Conservation (phyloP, 2,797 vertebrate genomes). For the Antennarius maculatus region DNA sequence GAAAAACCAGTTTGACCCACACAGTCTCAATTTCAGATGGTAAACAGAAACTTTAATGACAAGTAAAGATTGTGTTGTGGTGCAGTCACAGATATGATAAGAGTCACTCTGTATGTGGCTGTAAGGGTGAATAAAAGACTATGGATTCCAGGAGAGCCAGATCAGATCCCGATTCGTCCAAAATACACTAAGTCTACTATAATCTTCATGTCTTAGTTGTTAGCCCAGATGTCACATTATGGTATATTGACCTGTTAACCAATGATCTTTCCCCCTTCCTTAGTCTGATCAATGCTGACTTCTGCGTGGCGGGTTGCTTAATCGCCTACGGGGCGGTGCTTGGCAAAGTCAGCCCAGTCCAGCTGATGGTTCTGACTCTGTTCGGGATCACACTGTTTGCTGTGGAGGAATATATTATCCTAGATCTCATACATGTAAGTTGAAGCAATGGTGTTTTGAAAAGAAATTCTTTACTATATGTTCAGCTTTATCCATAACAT, state of each 20-base stretch:
- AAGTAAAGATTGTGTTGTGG: constrained; percentile 20
- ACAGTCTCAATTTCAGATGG: not conserved
- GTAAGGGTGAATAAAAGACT: not conserved
- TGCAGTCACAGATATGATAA: not conserved
- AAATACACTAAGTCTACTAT: not conserved
- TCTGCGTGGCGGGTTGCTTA: constrained; percentile 93
- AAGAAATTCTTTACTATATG: too few relatives aligned
- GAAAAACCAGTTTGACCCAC: constrained; percentile 32
- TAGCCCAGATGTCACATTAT: not conserved
- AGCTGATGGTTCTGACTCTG: constrained; percentile 92
- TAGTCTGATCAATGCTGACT: constrained; percentile 97
- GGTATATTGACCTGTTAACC: not conserved
- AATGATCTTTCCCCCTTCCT: constrained; percentile 1
- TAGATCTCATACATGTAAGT: constrained; percentile 89
- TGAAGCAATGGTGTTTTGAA: not conserved
- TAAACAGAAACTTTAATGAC: constrained; percentile 43
- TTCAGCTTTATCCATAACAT: too few relatives aligned
- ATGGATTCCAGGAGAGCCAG: not conserved
- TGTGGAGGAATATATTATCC: constrained; percentile 92
- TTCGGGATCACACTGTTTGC: constrained; percentile 93
- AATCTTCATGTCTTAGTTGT: too few relatives aligned
- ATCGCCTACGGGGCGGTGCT: constrained; percentile 94
- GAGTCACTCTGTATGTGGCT: not conserved
- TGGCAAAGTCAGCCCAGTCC: constrained; percentile 94
- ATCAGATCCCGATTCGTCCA: not conserved